phyloP scores from a whole-genome alignment of 2,797 vertebrate species.

The Danio albolineatus region DNA sequence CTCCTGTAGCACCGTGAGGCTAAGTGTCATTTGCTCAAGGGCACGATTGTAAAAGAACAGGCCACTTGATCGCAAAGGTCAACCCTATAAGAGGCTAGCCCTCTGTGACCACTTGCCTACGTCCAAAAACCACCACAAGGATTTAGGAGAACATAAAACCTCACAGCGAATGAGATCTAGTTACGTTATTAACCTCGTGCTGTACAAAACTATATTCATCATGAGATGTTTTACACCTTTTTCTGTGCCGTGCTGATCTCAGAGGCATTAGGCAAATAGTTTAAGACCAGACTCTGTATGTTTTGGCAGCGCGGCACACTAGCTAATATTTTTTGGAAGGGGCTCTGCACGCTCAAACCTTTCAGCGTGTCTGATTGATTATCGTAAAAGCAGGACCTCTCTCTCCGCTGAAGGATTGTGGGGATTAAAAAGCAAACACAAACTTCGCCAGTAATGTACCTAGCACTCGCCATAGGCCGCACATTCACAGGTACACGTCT shows the following conservation, averaged over 20 bases:
- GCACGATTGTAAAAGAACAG: conserved; percentile 32
- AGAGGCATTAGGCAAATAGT: conserved; percentile 24
- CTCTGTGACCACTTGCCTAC: neutral
- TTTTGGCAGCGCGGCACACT: conserved; percentile 27
- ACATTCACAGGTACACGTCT: conserved; percentile 27
- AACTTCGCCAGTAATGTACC: conserved; percentile 25
- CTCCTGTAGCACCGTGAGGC: conserved; percentile 10
- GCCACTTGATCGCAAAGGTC: conserved; percentile 21
- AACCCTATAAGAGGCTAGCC: neutral
- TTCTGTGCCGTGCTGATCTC: neutral
- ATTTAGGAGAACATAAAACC: conserved; percentile 13
- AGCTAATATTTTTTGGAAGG: conserved; percentile 25
- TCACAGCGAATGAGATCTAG: neutral
- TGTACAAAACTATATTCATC: conserved; percentile 6
- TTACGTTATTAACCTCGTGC: conserved; percentile 14
- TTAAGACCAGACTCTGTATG: conserved; percentile 32
- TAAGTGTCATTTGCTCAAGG: conserved; percentile 40
- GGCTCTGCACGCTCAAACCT: conserved; percentile 28
- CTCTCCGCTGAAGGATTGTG: conserved; percentile 27
- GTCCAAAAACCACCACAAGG: conserved; percentile 12
- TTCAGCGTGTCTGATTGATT: conserved; percentile 47
- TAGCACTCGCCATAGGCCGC: neutral
- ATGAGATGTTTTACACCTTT: conserved; percentile 35
- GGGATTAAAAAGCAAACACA: conserved; percentile 28
- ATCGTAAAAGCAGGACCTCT: conserved; percentile 18